Percentiles rank a stretch among this genome's conserved stretches.
phyloP scores from a whole-genome alignment of 2,797 vertebrate genomes.

The Esox masquinongy region DNA sequence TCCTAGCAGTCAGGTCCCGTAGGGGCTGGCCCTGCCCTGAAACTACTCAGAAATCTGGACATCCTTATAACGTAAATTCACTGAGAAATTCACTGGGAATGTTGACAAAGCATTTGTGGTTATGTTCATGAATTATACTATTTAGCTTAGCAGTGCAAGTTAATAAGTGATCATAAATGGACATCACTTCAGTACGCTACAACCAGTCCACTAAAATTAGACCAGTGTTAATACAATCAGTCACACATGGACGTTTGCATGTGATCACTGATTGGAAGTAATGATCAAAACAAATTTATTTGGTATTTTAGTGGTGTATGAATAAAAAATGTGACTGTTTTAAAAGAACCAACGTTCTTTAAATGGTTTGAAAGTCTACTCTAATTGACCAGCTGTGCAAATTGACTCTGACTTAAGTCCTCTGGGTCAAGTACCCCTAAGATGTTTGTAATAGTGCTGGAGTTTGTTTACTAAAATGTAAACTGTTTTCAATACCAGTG shows the following conservation, averaged over 20 bases:
- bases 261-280: neutral
- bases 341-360: neutral
- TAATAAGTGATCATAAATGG: neutral
- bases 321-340: neutral
- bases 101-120: neutral
- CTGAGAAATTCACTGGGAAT: neutral
- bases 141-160: too few species aligned
- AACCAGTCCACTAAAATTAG: neutral
- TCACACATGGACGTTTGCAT: neutral
- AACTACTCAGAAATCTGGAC: neutral
- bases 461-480: neutral
- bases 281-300: neutral
- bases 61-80: neutral
- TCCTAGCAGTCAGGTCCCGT: neutral
- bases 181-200: too few species aligned
- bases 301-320: too few species aligned
- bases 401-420: constrained; percentile 6
- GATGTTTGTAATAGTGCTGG: neutral
- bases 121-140: neutral
- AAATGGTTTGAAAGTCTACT: neutral
- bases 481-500: neutral
- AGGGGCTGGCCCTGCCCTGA: neutral
- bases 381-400: neutral
- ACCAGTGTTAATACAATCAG: neutral
- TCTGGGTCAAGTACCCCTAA: neutral